Base-by-base conservation (phyloP, 2,888 invertebrate genomes). In the Noctuana brunneofusca region DNA sequence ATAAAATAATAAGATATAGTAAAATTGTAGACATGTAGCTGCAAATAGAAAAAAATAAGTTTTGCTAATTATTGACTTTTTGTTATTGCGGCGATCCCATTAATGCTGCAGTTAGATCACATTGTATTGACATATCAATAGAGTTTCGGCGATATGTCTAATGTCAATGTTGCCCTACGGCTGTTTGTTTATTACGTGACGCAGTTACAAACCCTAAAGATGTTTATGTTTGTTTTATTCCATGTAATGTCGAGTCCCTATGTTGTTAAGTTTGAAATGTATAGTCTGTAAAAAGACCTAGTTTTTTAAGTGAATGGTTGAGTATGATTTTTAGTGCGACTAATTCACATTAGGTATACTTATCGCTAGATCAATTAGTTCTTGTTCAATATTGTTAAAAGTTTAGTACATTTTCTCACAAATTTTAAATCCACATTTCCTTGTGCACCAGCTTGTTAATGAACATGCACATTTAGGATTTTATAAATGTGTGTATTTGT, bases 1-100 rank as follows among this genome's bases (percentile, higher is more conserved):
- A 70, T 70, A 68, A 66, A 67, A 11, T 18, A n/a, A 69, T 73
- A 74, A n/a, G 71, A 49, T 60, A 68, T 73, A 74, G 70, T 54
- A 9, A 53, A 41, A 68, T 69, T 63, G 69, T 75, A 76, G 71
- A 35, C 38, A 57, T 22, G 70, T 74, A 73, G 75, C 67, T 64
- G 69, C 69, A 56, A n/a, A 64, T 72, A 75, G 71, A 22, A 18
- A 6, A 50, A 30, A 22, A 2, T 60, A 16, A 60, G 46, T 53
- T 53, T 52, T 43, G 59, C 53, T 59, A 32, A 32, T 12, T 24
- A n/a, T 30, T 54, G 22, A 18, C 27, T 12, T 43, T 53, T 63
- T 58, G 43, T 59, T 18, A 32, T 20, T 1, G 20, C 41, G 38
- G 43, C 43, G 46, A 46, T 22, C 46, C 32, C 20, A 46, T 22